A percentile compares a stretch with the other conserved stretches of the same genome.
Conservation (phyloP, 2,797 vertebrate species). For the Mormyrops attenuatus region DNA sequence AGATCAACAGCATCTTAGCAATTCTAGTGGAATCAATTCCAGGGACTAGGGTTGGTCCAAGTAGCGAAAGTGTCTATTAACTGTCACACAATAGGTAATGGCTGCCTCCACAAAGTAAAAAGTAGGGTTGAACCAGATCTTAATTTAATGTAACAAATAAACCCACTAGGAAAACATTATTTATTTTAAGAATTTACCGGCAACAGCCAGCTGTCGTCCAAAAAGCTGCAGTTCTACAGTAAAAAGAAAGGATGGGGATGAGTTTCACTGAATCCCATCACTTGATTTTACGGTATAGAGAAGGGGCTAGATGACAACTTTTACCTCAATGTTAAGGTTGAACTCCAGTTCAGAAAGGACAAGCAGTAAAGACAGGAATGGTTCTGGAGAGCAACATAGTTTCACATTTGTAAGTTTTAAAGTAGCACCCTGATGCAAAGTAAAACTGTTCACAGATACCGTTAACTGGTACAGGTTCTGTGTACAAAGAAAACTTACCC, state of each 20-base stretch:
- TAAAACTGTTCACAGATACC: background rate
- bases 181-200: slow-evolving; percentile 56
- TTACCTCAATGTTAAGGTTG: slow-evolving; percentile 70
- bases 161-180: background rate
- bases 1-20: background rate
- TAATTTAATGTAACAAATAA: background rate
- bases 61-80: background rate
- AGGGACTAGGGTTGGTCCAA: background rate
- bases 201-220: slow-evolving; percentile 76
- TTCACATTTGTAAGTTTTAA: background rate
- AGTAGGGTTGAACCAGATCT: background rate
- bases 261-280: background rate
- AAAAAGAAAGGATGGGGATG: slow-evolving; percentile 1
- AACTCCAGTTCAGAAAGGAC: slow-evolving; percentile 71
- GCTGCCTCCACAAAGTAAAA: background rate
- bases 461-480: background rate
- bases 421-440: background rate
- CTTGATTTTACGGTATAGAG: background rate
- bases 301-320: background rate
- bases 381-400: slow-evolving; percentile 51
- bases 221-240: slow-evolving; percentile 73
- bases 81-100: background rate
- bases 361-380: slow-evolving; percentile 70
- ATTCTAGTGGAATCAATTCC: background rate
- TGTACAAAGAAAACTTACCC: slow-evolving; percentile 51